Evolutionary conservation across 2,888 invertebrate genomes (phyloP), one percentile per base, ranked within the genome.

Genomic region (Drosophila melanosoma): DNA sequence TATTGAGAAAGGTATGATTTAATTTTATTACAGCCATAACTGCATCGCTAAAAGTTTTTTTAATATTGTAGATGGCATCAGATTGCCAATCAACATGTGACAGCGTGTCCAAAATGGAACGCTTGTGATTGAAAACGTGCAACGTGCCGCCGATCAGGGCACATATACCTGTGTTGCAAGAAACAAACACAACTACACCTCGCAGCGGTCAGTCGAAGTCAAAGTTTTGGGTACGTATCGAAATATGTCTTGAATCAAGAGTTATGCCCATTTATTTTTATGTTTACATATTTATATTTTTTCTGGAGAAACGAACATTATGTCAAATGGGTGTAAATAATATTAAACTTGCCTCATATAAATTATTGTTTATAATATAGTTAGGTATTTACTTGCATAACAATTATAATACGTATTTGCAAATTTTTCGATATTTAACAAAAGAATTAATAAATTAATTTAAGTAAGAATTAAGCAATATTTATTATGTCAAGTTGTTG

Each of bases 91-190:
- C 58, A 98, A 97, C 92, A 95, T 98, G 89, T 95, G 98, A 83
- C 98, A 98, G 93, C 95, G 96, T 87, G 97, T 97, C 70, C 94
- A 95, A 7, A 97, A 98, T 87, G 98, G 98, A 17, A 97, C 97
- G 0, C 93, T 98, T 61, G 95, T 96, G 40, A 96, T 98, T 61
- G 96, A 97, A 90, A 96, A 96, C 90, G 96, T 98, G 15, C 97
- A 97, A 91, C 95, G 97, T 48, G 95, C 95, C 33, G 96, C 96
- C 78, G 98, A 98, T 91, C 97, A 97, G 42, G 98, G 98, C n/a
- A 96, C 96, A 4, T 98, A 98, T 93, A 97, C 97, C 12, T 98
- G 98, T 92, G 96, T 96, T 62, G 98, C 98, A 0, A 95, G 95
- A 68, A 97, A 97, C 92, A 94, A 96, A 74, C 97, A 97, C 91